These are phyloP conservation scores for Microtus ochrogaster DNA, from an alignment of 2,113 vertebrate species.

Conservation along the genomic window DNA sequence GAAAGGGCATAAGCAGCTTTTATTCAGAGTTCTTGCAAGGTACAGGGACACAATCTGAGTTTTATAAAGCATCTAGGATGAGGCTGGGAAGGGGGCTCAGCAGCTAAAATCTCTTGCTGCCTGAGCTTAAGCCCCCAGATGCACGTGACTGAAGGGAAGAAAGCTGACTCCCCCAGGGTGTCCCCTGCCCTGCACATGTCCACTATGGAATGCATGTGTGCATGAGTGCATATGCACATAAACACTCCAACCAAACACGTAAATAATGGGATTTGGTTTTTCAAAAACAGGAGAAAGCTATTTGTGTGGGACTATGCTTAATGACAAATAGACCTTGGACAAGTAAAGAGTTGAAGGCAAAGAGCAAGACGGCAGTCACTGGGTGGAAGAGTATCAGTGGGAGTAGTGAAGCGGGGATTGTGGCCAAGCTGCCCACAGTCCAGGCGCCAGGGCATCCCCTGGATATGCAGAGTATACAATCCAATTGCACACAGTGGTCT, in stretches of 20 bases:
- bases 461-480: background rate
- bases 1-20: background rate
- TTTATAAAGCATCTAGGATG: background rate
- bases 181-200: background rate
- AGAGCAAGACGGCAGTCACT: background rate
- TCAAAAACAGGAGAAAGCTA: background rate
- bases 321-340: background rate
- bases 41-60: background rate
- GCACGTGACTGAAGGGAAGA: background rate
- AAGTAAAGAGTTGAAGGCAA: background rate
- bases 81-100: background rate
- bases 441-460: background rate
- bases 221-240: background rate
- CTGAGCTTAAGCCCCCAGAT: background rate
- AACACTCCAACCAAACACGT: too few species aligned
- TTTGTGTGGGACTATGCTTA: background rate
- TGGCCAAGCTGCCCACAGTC: background rate
- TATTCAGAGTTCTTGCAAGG: background rate
- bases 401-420: background rate
- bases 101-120: background rate
- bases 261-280: background rate
- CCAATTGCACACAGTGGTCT: background rate
- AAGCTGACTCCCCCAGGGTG: background rate
- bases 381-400: background rate
- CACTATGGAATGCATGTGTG: background rate